phyloP scores from a whole-genome alignment of 2,888 invertebrate species.

The Xylocampa areola region DNA sequence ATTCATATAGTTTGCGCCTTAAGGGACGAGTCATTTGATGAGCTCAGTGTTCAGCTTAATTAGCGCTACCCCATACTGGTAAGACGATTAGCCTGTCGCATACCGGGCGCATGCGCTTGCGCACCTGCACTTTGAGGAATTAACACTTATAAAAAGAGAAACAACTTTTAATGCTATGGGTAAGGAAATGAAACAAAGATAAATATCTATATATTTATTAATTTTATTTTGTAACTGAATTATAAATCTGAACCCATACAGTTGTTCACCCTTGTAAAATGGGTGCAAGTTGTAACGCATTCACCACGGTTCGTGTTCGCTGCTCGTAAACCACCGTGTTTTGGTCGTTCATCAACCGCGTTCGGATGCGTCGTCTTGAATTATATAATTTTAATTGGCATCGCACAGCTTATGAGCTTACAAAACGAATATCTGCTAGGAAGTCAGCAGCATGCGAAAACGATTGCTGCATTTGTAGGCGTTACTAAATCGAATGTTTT shows the following conservation, averaged over 20 bases:
- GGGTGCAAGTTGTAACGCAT: constrained; percentile 20
- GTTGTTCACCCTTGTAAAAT: constrained; percentile 3
- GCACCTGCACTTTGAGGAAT: constrained; percentile 38
- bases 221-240: too few relatives aligned
- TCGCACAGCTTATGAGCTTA: constrained; percentile 52
- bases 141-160: constrained; percentile 18
- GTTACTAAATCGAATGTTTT: constrained; percentile 24
- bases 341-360: constrained; percentile 71
- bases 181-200: constrained; percentile 15
- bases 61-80: constrained; percentile 30
- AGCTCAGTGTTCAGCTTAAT: constrained; percentile 36
- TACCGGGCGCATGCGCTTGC: constrained; percentile 45
- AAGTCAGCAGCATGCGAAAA: constrained; percentile 61
- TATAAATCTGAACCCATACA: constrained; percentile 1
- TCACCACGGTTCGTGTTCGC: constrained; percentile 62
- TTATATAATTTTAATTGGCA: constrained; percentile 80
- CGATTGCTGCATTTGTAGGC: constrained; percentile 50
- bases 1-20: constrained; percentile 22
- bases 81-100: constrained; percentile 25
- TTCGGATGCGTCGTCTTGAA: constrained; percentile 60
- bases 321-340: constrained; percentile 72
- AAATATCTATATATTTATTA: too few relatives aligned
- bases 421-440: constrained; percentile 46
- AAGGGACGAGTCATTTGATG: constrained; percentile 32
- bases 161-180: not conserved